Conservation (phyloP, 2,888 invertebrate genomes). For the Macaria notata region DNA sequence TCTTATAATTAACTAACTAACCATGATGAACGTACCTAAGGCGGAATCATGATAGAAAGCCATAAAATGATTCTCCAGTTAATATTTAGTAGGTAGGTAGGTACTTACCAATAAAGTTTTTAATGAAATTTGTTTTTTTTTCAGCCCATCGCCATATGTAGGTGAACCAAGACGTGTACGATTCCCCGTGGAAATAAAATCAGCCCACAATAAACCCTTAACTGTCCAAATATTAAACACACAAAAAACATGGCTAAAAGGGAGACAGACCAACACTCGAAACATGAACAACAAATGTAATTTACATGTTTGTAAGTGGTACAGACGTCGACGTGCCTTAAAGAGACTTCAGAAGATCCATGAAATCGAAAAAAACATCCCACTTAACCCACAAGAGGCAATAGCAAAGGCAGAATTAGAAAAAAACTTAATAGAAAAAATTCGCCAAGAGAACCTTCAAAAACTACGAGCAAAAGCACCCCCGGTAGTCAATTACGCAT, state of each 20-base stretch:
- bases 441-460: no score
- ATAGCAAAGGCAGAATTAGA: no score
- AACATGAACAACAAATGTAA: slow-evolving; percentile 6
- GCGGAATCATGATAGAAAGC: no score
- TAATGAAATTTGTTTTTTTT: slow-evolving; percentile 16
- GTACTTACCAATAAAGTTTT: no score
- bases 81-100: no score
- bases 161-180: slow-evolving; percentile 40
- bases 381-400: neutral
- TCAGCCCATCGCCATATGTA: slow-evolving; percentile 44
- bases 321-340: slow-evolving; percentile 34
- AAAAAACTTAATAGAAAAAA: no score
- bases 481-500: no score
- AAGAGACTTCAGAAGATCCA: slow-evolving; percentile 30
- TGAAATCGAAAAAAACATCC: slow-evolving; percentile 15
- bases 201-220: slow-evolving; percentile 24
- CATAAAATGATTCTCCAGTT: no score
- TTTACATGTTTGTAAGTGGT: slow-evolving; percentile 38
- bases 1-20: no score
- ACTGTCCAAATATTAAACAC: slow-evolving; percentile 26
- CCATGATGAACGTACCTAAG: no score
- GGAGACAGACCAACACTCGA: no score
- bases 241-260: slow-evolving; percentile 19
- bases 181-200: slow-evolving; percentile 40
- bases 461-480: no score